Base-by-base conservation (phyloP, 2,797 vertebrate species). In the Hyperoplus immaculatus region DNA sequence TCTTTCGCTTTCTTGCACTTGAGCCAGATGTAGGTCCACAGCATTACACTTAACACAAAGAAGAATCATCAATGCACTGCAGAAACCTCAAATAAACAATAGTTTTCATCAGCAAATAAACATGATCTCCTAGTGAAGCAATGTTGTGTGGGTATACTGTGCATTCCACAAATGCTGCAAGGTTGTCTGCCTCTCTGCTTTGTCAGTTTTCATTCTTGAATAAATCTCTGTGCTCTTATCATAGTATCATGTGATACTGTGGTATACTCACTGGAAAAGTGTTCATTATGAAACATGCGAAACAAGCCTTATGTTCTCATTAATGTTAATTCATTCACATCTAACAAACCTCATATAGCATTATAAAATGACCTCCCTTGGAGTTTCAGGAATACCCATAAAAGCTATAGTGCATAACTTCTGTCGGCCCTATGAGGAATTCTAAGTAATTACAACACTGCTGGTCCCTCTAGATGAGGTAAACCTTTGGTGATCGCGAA, bases 141-240 rank as follows among this genome's bases (percentile, higher is more conserved):
- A 2, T 43, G 46, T 7, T n/a, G 15, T 10, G 63, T 29, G 51
- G 39, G 36, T 55, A 9, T 16, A 13, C 29, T 50, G 29, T 13
- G 6, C 38, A 36, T 11, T 57, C 56, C 36, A 21, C 29, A 29
- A 41, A 42, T 38, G 39, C 62, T 61, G 56, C 46, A 61, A 10
- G 1, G 11, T 55, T 47, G 43, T 65, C 57, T 51, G 5, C 11
- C n/a, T 69, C 53, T 62, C 53, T 72, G 51, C 50, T 58, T 65
- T 63, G 50, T 71, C 55, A 45, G 61, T 72, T 69, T 66, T 69
- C 50, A 9, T 53, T 65, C 43, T 58, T 55, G 6, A 42, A 45
- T 53, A 66, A 38, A 50, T n/a, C 16, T 38, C 45, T 61, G 45
- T 38, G 41, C 62, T 47, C 8, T 63, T 43, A 67, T 51, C 45